phyloP scores from a whole-genome alignment of 2,797 vertebrate genomes.

The Heteromormyrus szaboi region DNA sequence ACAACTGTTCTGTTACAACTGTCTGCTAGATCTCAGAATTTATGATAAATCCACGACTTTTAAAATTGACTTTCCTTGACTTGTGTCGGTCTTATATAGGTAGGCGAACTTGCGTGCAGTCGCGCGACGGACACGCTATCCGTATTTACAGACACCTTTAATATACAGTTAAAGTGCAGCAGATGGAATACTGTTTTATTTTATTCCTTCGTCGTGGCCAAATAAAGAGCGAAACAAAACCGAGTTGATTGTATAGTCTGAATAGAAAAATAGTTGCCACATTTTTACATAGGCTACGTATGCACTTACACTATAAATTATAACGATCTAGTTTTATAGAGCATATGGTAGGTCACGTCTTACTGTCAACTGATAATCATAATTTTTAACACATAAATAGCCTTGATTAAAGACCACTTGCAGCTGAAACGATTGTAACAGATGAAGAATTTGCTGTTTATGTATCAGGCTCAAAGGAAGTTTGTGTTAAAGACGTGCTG shows the following conservation, averaged over 20 bases:
- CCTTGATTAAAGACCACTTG: not conserved
- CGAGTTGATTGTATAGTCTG: not conserved
- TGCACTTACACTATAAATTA: not conserved
- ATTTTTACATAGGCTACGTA: not conserved
- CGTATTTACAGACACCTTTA: not conserved
- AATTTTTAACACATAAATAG: not conserved
- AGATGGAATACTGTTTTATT: not conserved
- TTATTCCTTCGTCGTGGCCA: not conserved
- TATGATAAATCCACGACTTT: not conserved
- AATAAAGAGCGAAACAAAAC: not conserved
- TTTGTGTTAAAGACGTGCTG: not conserved
- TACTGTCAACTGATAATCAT: not conserved
- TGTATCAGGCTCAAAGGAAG: not conserved
- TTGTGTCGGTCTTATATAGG: not conserved
- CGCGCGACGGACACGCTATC: not conserved
- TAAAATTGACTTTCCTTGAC: not conserved
- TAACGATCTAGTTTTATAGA: not conserved
- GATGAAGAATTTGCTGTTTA: not conserved
- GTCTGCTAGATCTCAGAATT: not conserved
- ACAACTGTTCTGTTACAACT: not conserved
- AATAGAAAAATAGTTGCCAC: not conserved
- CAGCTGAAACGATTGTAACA: not conserved
- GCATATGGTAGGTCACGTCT: not conserved
- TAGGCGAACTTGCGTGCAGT: not conserved
- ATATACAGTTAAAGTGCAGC: not conserved